A percentile compares a stretch with the other conserved stretches of the same genome.
Conservation (phyloP, 2,113 vertebrate genomes). For the Gallinago jamesoni region DNA sequence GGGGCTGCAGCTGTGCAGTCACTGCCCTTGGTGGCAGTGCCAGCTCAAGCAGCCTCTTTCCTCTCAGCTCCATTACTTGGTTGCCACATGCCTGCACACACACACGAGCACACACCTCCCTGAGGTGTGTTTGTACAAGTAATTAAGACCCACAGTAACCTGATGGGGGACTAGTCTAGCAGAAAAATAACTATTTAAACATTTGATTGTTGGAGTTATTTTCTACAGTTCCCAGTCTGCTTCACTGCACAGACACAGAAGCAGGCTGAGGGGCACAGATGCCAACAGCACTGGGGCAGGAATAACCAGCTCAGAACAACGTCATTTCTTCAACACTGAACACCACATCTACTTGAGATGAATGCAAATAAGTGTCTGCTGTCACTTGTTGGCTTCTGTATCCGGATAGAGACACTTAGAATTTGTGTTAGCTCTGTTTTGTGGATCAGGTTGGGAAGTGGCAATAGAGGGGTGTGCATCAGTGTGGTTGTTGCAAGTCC, state of each 20-base stretch:
- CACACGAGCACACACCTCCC: not conserved
- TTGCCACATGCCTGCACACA: fast-evolving
- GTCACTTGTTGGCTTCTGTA: not conserved
- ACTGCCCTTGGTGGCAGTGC: not conserved
- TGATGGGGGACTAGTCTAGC: not conserved
- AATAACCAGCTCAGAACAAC: not conserved
- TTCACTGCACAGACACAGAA: not conserved
- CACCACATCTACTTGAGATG: not conserved
- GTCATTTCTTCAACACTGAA: not conserved
- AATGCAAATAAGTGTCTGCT: not conserved
- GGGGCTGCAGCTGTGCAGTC: not conserved
- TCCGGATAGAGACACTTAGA: not conserved
- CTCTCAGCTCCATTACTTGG: not conserved
- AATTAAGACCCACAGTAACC: not conserved
- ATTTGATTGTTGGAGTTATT: not conserved
- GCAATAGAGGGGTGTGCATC: not conserved
- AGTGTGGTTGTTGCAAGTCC: not conserved
- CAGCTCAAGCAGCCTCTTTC: not conserved
- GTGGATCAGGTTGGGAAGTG: not conserved
- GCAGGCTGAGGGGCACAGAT: not conserved
- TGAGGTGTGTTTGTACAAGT: fast-evolving
- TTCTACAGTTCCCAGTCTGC: not conserved
- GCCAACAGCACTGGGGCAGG: not conserved
- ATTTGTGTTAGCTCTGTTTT: not conserved
- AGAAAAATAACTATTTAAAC: not conserved